Evolutionary conservation across 2,888 invertebrate genomes (phyloP).

Genomic region (Drosophila anomalipes): DNA sequence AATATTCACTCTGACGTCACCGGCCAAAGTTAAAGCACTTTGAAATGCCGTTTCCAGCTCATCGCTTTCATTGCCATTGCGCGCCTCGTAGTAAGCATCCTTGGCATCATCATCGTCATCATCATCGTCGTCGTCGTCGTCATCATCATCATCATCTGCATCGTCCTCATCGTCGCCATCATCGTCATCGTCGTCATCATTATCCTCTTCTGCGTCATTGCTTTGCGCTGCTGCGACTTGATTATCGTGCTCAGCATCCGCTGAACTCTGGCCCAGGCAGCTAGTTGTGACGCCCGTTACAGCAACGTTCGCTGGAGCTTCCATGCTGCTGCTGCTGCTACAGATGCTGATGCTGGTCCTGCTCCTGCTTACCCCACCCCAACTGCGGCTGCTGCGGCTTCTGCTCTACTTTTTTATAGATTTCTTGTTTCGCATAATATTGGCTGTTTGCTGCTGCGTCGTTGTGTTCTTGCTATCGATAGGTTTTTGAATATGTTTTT

Average conservation of each 20-base stretch:
- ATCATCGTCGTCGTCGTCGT: slow-evolving; percentile 62
- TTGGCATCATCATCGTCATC: slow-evolving; percentile 72
- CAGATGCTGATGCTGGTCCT: slow-evolving; percentile 28
- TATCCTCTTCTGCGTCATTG: slow-evolving; percentile 60
- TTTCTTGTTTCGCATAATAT: slow-evolving; percentile 69
- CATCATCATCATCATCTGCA: slow-evolving; percentile 40
- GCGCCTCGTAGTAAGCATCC: slow-evolving; percentile 78
- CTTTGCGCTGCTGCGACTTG: slow-evolving; percentile 36
- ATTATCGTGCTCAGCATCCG: slow-evolving; percentile 51
- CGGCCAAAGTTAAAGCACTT: slow-evolving; percentile 67
- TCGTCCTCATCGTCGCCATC: slow-evolving; percentile 47
- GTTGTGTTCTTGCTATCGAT: slow-evolving; percentile 51
- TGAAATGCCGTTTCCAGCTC: slow-evolving; percentile 74
- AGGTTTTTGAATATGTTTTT: slow-evolving; percentile 22
- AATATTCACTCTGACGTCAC: slow-evolving; percentile 72
- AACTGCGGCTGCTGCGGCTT: slow-evolving; percentile 59
- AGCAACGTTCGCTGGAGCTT: slow-evolving; percentile 49
- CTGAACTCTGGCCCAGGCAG: slow-evolving; percentile 34
- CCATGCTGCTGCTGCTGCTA: slow-evolving; percentile 53
- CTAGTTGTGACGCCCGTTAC: slow-evolving; percentile 33
- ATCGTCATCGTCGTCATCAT: slow-evolving; percentile 60
- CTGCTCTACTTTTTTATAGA: slow-evolving; percentile 74
- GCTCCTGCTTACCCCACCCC: slow-evolving; percentile 48
- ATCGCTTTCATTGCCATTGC: slow-evolving; percentile 76
- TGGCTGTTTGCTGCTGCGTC: slow-evolving; percentile 54